Base-by-base conservation (phyloP, 2,888 invertebrate species). In the Phengaris alcon region DNA sequence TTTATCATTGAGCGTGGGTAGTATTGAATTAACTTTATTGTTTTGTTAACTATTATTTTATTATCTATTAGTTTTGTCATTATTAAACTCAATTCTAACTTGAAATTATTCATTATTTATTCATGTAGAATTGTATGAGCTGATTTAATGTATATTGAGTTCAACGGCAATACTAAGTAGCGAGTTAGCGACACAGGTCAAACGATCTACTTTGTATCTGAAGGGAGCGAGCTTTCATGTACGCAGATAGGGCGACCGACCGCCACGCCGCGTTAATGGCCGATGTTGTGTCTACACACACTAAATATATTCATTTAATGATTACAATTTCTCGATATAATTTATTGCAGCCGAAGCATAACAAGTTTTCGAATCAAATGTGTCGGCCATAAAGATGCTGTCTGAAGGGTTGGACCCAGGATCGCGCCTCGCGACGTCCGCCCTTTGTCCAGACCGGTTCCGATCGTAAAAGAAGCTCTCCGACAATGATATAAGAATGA, bases 341-440 rank as follows among this genome's bases (percentile, higher is more conserved):
- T 93, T 93, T 93, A 93, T 93, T 93, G 90, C 91, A 90, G 89
- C 89, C 88, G 93, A 90, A 90, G 90, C 91, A 92, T 92, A 93
- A 93, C 93, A 93, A 93, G 93, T 93, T 93, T 91, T 91, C 90
- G 92, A 93, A 91, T 93, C 91, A 92, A 93, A 92, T 90, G 90
- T 92, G 93, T 93, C 93, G 92, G 91, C 92, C 91, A 92, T 93
- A 93, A 93, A 93, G 93, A 93, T 92, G 91, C 89, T 89, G 89
- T 88, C 85, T 85, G 85, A 90, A 91, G 91, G 93, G 91, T 88
- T 91, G 93, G 89, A 87, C 90, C 86, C 85, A 84, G 84, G 84
- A 86, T 86, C 85, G 84, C 75, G 89, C 89, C 90, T 89, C 90
- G 89, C 87, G 86, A 90, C 89, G 91, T 90, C 87, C 86, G 89